Conservation (phyloP, 2,113 vertebrate species). For the Damaliscus lunatus region DNA sequence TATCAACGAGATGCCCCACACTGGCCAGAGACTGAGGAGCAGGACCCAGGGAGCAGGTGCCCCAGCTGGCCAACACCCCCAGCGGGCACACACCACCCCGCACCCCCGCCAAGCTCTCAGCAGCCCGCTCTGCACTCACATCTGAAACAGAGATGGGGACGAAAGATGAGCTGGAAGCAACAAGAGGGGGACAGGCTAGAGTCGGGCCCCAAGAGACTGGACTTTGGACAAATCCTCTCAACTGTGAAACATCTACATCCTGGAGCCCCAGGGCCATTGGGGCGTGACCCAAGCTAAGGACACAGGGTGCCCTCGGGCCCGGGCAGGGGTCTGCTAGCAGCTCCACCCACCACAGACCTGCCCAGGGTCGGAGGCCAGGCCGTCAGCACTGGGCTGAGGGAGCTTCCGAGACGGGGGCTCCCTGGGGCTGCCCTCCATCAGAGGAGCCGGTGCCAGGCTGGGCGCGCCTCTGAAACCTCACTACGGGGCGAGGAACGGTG, state of each 20-base stretch:
- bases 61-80: neutral
- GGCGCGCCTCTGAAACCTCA: neutral
- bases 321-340: neutral
- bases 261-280: neutral
- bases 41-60: neutral
- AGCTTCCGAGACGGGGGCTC: neutral
- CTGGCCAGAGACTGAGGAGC: neutral
- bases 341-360: neutral
- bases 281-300: neutral
- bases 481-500: rapidly evolving
- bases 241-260: neutral
- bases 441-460: neutral
- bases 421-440: neutral
- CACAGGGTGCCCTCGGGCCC: no score
- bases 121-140: rapidly evolving
- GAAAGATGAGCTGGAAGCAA: no score
- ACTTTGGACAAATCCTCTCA: neutral
- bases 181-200: neutral
- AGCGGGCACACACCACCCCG: neutral
- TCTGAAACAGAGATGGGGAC: neutral
- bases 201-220: neutral
- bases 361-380: neutral
- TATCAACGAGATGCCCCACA: rapidly evolving
- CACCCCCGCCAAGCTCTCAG: neutral
- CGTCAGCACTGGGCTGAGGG: neutral